These are phyloP conservation scores for Epizoanthus scotinus DNA, from an alignment of 92 coral and sea anemone genomes.

Conservation along the genomic window DNA sequence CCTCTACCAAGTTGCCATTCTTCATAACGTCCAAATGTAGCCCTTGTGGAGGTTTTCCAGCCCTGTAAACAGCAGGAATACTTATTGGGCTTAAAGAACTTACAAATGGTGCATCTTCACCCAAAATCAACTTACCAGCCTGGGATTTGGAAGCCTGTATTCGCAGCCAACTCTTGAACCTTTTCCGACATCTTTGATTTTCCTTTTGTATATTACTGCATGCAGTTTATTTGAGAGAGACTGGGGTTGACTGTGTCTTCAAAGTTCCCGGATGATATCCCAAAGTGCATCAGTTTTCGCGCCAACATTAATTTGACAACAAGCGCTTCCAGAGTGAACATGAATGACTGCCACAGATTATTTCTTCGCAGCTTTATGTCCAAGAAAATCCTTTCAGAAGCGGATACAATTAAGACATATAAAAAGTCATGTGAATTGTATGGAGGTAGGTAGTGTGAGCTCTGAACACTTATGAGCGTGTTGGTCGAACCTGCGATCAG, in stretches of 20 bases:
- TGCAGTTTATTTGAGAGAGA: neutral
- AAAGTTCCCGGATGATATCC: conserved; percentile 40
- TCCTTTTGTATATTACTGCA: conserved; percentile 19
- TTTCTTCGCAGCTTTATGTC: conserved; percentile 87
- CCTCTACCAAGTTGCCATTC: conserved; percentile 89
- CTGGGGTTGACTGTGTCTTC: conserved; percentile 3
- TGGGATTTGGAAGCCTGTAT: conserved; percentile 76
- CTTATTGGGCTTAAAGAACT: neutral
- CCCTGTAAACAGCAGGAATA: conserved; percentile 63
- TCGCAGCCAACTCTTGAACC: conserved; percentile 51
- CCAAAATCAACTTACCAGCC: conserved; percentile 66
- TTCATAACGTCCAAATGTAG: conserved; percentile 96
- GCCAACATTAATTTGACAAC: conserved; percentile 43
- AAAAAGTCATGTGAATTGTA: conserved; percentile 63
- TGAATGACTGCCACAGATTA: conserved; percentile 72
- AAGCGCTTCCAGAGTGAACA: conserved; percentile 34
- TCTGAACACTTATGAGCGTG: neutral
- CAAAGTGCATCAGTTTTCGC: conserved; percentile 54
- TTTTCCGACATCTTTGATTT: conserved; percentile 88
- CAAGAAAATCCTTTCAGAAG: conserved; percentile 79
- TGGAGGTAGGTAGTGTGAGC: conserved; percentile 60
- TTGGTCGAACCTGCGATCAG: neutral
- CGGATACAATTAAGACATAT: conserved; percentile 57
- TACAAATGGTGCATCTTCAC: neutral
- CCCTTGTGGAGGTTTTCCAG: conserved; percentile 95